A percentile compares a stretch with the other conserved stretches of the same genome.
These are phyloP conservation scores for Drosophila paulistorum DNA, from an alignment of 1,140 invertebrate genomes.

Conservation along the genomic window DNA sequence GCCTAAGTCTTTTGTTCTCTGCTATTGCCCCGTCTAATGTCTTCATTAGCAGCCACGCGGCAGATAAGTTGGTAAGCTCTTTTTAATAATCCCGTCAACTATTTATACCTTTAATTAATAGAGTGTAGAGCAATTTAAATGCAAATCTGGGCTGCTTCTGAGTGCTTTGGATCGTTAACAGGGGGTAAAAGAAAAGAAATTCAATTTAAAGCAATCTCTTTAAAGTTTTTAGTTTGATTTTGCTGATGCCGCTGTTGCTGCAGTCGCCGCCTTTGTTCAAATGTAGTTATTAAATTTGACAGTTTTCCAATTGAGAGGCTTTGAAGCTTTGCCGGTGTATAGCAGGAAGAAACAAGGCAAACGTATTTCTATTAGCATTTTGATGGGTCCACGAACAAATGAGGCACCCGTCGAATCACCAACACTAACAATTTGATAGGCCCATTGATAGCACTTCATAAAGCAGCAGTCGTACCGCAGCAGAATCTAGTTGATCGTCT, in stretches of 20 bases:
- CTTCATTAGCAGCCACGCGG: constrained; percentile 56
- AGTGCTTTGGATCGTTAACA: constrained; percentile 74
- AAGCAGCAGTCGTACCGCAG: constrained; percentile 39
- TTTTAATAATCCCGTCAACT: constrained; percentile 69
- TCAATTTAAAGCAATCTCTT: constrained; percentile 65
- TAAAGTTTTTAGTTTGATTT: constrained; percentile 12
- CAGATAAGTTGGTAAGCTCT: constrained; percentile 66
- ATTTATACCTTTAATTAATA: constrained; percentile 65
- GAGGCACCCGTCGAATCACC: constrained; percentile 59
- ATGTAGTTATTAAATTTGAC: constrained; percentile 81
- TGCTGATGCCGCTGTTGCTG: background rate
- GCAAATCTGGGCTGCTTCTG: constrained; percentile 59
- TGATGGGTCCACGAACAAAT: constrained; percentile 71
- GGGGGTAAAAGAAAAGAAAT: constrained; percentile 43
- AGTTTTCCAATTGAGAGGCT: constrained; percentile 64
- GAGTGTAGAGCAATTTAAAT: constrained; percentile 62
- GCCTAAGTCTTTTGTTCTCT: constrained; percentile 74
- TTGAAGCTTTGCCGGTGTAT: constrained; percentile 51
- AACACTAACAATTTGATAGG: constrained; percentile 59
- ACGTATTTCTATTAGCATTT: constrained; percentile 77
- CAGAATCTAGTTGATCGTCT: constrained; percentile 49
- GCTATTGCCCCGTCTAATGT: constrained; percentile 53
- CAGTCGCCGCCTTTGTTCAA: constrained; percentile 50
- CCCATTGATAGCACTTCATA: constrained; percentile 78
- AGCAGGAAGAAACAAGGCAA: constrained; percentile 2